Base-by-base conservation (phyloP, 1,140 invertebrate species). In the Drusus annulatus region DNA sequence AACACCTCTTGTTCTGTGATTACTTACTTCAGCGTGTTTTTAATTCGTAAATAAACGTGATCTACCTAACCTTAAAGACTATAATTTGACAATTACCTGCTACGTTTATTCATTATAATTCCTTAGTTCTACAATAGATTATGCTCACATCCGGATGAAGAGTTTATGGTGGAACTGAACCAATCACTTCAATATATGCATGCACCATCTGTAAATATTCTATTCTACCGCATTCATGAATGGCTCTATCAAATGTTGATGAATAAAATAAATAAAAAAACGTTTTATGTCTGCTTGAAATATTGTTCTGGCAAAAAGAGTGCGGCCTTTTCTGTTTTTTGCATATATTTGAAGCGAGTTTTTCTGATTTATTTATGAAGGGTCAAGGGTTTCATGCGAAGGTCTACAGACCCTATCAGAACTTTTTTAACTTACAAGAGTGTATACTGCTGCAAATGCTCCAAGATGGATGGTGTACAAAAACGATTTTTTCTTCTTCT, bases 301-400 rank as follows among this genome's bases (percentile, higher is more conserved):
- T 56, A 56, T 56, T 56, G 54, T 68, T 51, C 31, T 31, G 52
- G 51, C 31, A 54, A 79, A 54, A n/a, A 54, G 50, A 71, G 52
- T 31, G 21, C 36, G 28, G 50, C n/a, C 5, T 13, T 13, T 68
- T 19, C 45, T n/a, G n/a, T 54, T 60, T 73, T 45, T 31, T 56
- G 6, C 17, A 17, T 73, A 58, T 54, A 60, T 71, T 69, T 69
- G 25, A 28, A 52, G 63, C 25, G 65, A 71, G 68, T 79, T 79
- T 79, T 71, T 65, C 50, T 68, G 54, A 62, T 50, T 79, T 73
- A 79, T 79, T 79, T 79, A 79, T 79, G 78, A 73, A 73, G 78
- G 78, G 78, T 79, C 78, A 79, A 79, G 52, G 78, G 62, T 74
- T 63, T 62, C 68, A 79, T 68, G 54, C 52, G 52, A 79, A 79